Evolutionary conservation across 2,797 vertebrate species (phyloP), one percentile per base, ranked within the genome.

Genomic region (Paratrypauchen microcephalus): DNA sequence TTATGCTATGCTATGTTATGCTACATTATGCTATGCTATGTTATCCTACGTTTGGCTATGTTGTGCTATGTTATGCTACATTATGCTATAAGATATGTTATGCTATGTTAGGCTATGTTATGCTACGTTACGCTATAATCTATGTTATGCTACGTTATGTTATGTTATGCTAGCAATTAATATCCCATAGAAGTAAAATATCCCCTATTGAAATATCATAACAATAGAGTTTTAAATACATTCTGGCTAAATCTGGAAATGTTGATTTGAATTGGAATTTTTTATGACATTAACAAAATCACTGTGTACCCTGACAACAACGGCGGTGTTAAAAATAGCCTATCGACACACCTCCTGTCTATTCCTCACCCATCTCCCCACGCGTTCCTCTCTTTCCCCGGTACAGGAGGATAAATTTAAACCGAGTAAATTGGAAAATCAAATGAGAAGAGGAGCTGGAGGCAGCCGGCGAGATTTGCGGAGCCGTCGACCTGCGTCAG

Each of bases 341-440:
- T 16, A 4, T 45, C 32, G 32, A 36, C 45, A 28, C 18, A 50
- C 58, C 68, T 57, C 55, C 26, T 79, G 70, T 69, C 56, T 76
- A 54, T 60, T 62, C 66, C 73, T 65, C 71, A 76, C 78, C 74
- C 74, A 69, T 85, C 82, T 78, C 85, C 74, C 61, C 39, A 24
- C n/a, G 13, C 76, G 68, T 76, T 71, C 77, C 77, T 80, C 77
- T 77, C 78, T 81, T 84, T 71, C 81, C 85, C 72, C 87, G 85
- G 76, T 95, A 94, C 94, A 91, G 95, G 95, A 96, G 97, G 96
- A 98, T 97, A 97, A 96, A 98, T 99, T 98, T 97, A 98, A 98
- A 96, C 97, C 95, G 95, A 97, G 96, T 99, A 98, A 99, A 99
- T 99, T 98, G 96, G 96, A 98, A 98, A 99, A 98, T 99, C 96